Base-by-base conservation (phyloP, 2,113 vertebrate genomes). In the Gavialis gangeticus region DNA sequence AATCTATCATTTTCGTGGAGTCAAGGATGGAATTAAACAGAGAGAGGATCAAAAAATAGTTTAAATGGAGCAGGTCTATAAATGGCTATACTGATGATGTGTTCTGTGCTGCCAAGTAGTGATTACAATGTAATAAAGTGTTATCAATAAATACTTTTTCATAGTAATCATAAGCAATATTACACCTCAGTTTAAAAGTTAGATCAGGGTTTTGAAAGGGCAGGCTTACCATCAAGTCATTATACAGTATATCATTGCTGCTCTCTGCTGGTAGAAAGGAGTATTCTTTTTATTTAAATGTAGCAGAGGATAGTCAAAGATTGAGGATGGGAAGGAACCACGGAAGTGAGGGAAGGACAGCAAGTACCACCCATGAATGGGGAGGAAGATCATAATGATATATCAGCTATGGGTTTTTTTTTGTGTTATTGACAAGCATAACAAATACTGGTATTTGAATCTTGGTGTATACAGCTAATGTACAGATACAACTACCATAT, bases 211-310 rank as follows among this genome's bases (percentile, higher is more conserved):
- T 96, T 94, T 93, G 79, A 71, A 85, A 92, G 24, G 54, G 76
- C 19, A 94, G 81, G 58, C 25, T 94, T 54, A 24, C 16, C 89
- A 58, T 59, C 56, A 64, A 63, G 58, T 62, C 37, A 28, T 79
- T 84, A n/a, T 90, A 96, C 62, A 95, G 62, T 84, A 91, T 96
- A 96, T 97, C 97, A 97, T 83, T 98, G 96, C 98, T 98, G 98
- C 98, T 97, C 98, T 98, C 98, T 98, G 97, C 97, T 98, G 98
- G 98, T 90, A 93, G 97, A 95, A 97, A 27, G n/a, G 79, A 94
- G 97, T 96, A 97, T 92, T 96, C 75, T 83, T 84, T 85, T 87
- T 82, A 34, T 82, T 90, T 91, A 95, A 95, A 58, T 15, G 28
- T 12, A 82, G 9, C 30, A 75, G 64, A 88, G 18, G 34, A 84